Conservation (phyloP, 2,113 vertebrate genomes). For the Crocuta crocuta region DNA sequence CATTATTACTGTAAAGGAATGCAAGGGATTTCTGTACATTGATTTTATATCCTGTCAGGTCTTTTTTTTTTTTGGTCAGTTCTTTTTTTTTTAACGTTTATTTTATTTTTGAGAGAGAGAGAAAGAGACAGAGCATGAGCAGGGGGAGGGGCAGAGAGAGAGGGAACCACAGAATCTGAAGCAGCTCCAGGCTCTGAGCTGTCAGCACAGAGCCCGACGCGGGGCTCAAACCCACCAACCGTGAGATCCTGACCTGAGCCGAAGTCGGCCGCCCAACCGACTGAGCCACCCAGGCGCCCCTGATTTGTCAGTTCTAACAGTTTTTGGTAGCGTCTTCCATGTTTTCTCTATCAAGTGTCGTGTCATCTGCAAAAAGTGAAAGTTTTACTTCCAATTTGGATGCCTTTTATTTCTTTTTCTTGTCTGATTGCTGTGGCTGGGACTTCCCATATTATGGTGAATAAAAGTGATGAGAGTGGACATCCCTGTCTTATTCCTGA, state of each 20-base stretch:
- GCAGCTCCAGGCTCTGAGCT: too few species aligned
- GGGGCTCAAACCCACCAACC: too few species aligned
- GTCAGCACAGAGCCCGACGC: too few species aligned
- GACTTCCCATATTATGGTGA: not conserved
- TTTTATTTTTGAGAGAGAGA: too few species aligned
- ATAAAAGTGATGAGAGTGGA: not conserved
- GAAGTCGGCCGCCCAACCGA: too few species aligned
- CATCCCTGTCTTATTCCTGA: not conserved
- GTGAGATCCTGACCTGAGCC: too few species aligned
- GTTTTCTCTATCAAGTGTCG: not conserved
- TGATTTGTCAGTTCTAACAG: not conserved
- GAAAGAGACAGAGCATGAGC: too few species aligned
- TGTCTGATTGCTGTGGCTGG: not conserved
- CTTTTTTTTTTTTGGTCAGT: too few species aligned
- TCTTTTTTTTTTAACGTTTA: too few species aligned
- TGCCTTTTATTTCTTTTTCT: not conserved
- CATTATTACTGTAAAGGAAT: not conserved
- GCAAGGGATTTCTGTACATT: not conserved
- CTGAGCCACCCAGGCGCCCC: too few species aligned
- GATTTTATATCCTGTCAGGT: not conserved
- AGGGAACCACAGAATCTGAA: too few species aligned
- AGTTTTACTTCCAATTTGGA: not conserved
- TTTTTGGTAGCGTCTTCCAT: not conserved
- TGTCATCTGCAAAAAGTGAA: not conserved
- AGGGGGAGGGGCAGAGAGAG: too few species aligned